Conservation (phyloP, 2,113 vertebrate species). For the Scytalopus superciliaris region DNA sequence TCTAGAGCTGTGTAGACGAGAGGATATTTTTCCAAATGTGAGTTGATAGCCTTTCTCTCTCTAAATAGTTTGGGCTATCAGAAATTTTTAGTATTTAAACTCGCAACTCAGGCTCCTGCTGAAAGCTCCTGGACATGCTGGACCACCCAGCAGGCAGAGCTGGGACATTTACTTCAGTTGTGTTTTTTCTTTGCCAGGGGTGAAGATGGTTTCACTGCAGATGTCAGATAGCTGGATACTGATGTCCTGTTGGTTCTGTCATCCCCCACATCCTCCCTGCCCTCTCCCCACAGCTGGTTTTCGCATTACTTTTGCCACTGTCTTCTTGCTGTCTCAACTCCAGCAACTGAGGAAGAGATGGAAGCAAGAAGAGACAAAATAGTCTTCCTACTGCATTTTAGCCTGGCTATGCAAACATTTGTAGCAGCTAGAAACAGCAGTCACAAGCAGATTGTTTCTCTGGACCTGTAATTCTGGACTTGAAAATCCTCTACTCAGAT, state of each 20-base stretch:
- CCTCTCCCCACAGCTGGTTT: not conserved
- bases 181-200: not conserved
- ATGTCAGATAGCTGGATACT: not conserved
- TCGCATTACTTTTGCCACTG: not conserved
- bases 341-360: not conserved
- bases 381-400: not conserved
- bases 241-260: not conserved
- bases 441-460: not conserved
- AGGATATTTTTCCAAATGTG: not conserved
- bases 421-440: not conserved
- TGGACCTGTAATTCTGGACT: not conserved
- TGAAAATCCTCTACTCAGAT: not conserved
- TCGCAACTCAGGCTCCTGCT: not conserved
- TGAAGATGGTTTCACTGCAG: not conserved
- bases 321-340: not conserved
- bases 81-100: not conserved
- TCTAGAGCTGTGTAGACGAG: not conserved
- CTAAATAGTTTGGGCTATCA: not conserved
- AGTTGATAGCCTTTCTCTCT: not conserved
- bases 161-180: not conserved
- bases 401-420: not conserved
- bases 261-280: not conserved
- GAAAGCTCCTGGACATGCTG: not conserved
- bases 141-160: not conserved
- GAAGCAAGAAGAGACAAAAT: not conserved